Evolutionary conservation across 2,113 vertebrate species (phyloP), one percentile per base, ranked within the genome.

Genomic region (Centropus unirufus): DNA sequence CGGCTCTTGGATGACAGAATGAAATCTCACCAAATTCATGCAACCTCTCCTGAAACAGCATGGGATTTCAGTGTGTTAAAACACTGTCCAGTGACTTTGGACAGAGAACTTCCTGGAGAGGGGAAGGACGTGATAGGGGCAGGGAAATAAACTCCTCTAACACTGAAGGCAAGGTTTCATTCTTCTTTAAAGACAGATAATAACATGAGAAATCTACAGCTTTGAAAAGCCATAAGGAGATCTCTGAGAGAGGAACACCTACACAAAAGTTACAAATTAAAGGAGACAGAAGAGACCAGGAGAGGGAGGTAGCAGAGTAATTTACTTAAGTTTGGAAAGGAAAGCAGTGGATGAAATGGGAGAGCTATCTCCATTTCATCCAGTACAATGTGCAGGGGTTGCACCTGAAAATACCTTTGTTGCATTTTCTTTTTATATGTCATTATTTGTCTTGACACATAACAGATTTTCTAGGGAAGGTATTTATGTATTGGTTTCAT

Each of bases 331-430:
- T 19, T 79, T 82, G 34, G 0, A 1, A 54, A 76, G 40, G 19
- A 87, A 76, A 90, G 54, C 21, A 62, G 62, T 1, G 3, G 30
- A 54, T 22, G 6, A 72, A 76, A 54, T n/a, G 23, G 66, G 47
- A 82, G 54, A 58, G 51, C 8, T 32, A 8, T 42, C 57, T 89
- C 23, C 4, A 1, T 69, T 88, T 90, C 46, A 62, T 58, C 62
- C 42, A 29, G 24, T 23, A 64, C 3, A 1, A 73, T 44, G 40
- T 8, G 49, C n/a, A 90, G 46, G 8, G 21, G 22, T 83, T 90
- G 70, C 88, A 73, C 82, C 63, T 95, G 90, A 87, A 93, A 95
- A 80, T 42, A 80, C 58, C 83, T 88, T 8, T 75, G 12, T 46
- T 54, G 14, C 42, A 36, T 82, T 85, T n/a, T 69, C 34, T 79